Evolutionary conservation across 2,113 vertebrate species (phyloP), one percentile per base, ranked within the genome.

Genomic region (Gila orcuttii): DNA sequence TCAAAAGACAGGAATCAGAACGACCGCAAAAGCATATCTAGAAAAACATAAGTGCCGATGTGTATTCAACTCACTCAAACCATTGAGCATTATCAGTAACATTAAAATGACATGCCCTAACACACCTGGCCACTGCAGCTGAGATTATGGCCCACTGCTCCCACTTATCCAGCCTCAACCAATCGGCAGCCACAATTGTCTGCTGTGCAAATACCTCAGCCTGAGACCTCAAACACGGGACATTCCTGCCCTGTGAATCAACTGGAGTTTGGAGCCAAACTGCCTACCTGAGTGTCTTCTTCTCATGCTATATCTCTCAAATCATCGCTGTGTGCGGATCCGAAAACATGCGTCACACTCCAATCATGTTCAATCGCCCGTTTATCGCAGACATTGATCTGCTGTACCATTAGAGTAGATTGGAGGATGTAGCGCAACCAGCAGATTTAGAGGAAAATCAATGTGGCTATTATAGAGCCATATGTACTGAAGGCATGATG

Each of bases 201-300:
- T 59, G 50, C 45, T 83, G 39, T 74, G 57, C 45, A 83, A 83
- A 86, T 75, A 86, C 33, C 36, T 80, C 21, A 42, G 21, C 19
- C 78, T 25, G 42, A 36, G 42, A 31, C 64, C 79, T 78, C 50
- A 82, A 78, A 42, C n/a, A 77, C 68, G 50, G 59, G 78, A 79
- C 87, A 89, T 90, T 90, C 85, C 85, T 89, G 64, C 31, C 42
- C 60, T 12, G 60, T 90, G 86, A 91, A 55, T 91, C 89, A 90
- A 42, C 64, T 73, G 23, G 55, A 33, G 82, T 47, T 71, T 74
- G 74, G 83, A 81, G 80, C 85, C 68, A 83, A 50, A 50, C 45
- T 10, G 12, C 57, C 76, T 86, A 87, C 88, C 85, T 82, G 79
- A 23, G 66, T 31, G 23, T 60, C 4, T 4, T 39, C 78, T 86